A percentile compares a stretch with the other conserved stretches of the same genome.
Conservation (phyloP, 2,797 vertebrate species). For the Hydrophis major region DNA sequence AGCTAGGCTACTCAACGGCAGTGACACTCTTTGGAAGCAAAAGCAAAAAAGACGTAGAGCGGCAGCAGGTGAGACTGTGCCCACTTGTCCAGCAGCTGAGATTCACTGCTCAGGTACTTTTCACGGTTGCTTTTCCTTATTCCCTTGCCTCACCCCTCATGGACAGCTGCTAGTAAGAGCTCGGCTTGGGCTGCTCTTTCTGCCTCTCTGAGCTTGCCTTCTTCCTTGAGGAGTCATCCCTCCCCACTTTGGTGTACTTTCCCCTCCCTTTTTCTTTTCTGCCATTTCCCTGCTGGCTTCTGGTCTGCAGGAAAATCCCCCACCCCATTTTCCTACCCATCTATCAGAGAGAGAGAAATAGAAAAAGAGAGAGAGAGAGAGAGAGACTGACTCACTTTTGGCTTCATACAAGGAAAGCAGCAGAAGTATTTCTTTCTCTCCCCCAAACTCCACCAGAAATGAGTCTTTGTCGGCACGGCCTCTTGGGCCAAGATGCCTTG, state of each 20-base stretch:
- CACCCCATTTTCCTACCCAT: too few species aligned
- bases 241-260: background rate
- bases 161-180: constrained; percentile 48
- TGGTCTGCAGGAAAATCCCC: too few species aligned
- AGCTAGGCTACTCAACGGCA: constrained; percentile 23
- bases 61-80: background rate
- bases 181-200: background rate
- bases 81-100: background rate
- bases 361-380: too few species aligned
- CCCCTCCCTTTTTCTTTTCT: background rate
- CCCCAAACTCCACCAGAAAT: too few species aligned
- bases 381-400: too few species aligned
- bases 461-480: too few species aligned
- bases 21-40: constrained; percentile 21
- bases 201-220: background rate
- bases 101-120: background rate
- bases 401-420: too few species aligned
- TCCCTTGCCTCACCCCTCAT: background rate
- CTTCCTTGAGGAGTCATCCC: background rate
- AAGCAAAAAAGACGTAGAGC: background rate
- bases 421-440: too few species aligned
- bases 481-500: too few species aligned
- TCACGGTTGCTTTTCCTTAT: background rate
- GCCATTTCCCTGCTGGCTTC: background rate
- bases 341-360: too few species aligned